Percentiles rank a stretch among this genome's conserved stretches.
Evolutionary conservation across 2,113 vertebrate species (phyloP).

Genomic region (Coturnix japonica): DNA sequence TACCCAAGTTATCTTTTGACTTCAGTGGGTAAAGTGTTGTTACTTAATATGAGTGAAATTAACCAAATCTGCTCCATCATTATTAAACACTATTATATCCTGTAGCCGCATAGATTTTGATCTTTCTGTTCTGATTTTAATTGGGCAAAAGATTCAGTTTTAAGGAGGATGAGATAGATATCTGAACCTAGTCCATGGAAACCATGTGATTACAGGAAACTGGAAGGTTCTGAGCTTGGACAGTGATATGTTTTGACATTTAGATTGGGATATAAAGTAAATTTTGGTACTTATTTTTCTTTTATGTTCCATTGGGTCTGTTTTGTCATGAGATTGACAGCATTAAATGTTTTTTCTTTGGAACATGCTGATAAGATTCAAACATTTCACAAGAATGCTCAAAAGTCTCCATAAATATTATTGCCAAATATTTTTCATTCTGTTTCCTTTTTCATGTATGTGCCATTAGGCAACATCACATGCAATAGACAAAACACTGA

Average conservation of each 20-base stretch:
- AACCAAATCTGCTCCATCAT: background rate
- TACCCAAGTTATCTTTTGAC: background rate
- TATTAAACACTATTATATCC: background rate
- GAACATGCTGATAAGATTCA: background rate
- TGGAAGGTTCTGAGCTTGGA: background rate
- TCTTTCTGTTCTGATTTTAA: background rate
- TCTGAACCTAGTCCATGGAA: background rate
- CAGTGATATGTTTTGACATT: background rate
- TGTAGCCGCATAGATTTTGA: background rate
- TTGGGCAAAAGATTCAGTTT: background rate
- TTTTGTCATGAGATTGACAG: background rate
- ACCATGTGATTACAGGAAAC: background rate
- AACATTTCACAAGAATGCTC: background rate
- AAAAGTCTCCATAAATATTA: background rate
- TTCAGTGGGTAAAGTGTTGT: slow-evolving; percentile 4
- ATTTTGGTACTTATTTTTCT: background rate
- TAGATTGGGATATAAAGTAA: background rate
- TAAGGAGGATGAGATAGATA: background rate
- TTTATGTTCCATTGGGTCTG: background rate
- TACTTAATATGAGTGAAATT: background rate
- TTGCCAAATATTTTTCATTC: background rate
- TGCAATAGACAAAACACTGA: background rate
- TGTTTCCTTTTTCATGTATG: background rate
- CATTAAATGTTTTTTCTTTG: background rate
- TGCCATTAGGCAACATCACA: background rate